Evolutionary conservation across 2,797 vertebrate species (phyloP), one percentile per base, ranked within the genome.

Genomic region (Acanthornis magna): DNA sequence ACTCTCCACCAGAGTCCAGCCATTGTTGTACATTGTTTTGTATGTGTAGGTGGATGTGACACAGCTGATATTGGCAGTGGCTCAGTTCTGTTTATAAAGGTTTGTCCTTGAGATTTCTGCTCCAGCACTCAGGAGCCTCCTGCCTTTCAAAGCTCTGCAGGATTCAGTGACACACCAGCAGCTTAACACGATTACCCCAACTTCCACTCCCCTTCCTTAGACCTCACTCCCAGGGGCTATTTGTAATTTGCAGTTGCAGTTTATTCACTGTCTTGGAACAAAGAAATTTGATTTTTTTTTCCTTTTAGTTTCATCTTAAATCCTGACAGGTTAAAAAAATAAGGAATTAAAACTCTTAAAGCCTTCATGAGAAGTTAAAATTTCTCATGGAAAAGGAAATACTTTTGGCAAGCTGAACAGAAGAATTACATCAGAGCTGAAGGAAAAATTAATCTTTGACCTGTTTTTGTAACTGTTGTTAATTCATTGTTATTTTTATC

Each of bases 241-340:
- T 91, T 94, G 82, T 77, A 61, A 85, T 89, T 83, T 29, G 1
- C 65, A 80, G 75, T 19, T 67, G 42, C 34, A 73, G 87, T 94
- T 85, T 82, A 43, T 87, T 60, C 72, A 32, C 86, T 67, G 76
- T 40, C 92, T 87, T 89, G 57, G 75, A 89, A 93, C 71, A 93
- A 76, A 85, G 72, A 83, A 38, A 85, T 71, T 63, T 55, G 43
- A 48, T 48, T 45, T 43, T 36, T 63, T 53, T 54, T 63, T 48
- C 8, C 19, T 68, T 47, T 71, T 40, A 19, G 43, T 75, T 77
- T 76, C 53, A n/a, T 76, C 53, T 88, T 72, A 73, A 94, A 91
- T 78, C 51, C n/a, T 85, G 73, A 53, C 34, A 45, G 66, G 27
- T 86, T 71, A 30, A 4, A 38, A 10, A 54, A 45, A 38, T n/a